phyloP scores from a whole-genome alignment of 2,888 invertebrate species.

The Acanthococcus lagerstroemiae region DNA sequence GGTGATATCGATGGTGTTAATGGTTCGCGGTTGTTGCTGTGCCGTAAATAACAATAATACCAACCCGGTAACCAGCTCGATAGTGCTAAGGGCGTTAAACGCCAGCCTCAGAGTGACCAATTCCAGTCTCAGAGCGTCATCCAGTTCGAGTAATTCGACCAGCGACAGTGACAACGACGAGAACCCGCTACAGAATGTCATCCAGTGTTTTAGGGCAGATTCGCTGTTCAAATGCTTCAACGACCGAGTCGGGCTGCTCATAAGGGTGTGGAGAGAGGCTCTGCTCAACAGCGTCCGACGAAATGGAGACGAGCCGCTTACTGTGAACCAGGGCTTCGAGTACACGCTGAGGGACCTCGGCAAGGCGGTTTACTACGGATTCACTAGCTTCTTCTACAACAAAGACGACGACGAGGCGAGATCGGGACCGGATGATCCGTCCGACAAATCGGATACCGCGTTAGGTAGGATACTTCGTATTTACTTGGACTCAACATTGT shows the following conservation, averaged over 20 bases:
- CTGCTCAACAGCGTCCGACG: constrained; percentile 17
- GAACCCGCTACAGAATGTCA: constrained; percentile 19
- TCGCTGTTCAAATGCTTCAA: constrained; percentile 24
- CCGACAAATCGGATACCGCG: constrained; percentile 2
- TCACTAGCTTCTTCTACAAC: constrained; percentile 30
- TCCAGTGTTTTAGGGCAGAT: constrained; percentile 17
- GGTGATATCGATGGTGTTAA: constrained; percentile 24
- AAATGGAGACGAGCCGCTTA: constrained; percentile 8
- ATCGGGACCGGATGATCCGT: neutral
- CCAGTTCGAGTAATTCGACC: neutral
- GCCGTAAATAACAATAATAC: constrained; percentile 12
- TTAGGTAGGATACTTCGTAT: constrained; percentile 23
- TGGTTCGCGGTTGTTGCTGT: constrained; percentile 26
- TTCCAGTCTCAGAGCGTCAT: neutral
- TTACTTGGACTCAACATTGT: too few relatives aligned
- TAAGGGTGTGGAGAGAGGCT: constrained; percentile 11
- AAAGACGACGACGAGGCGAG: constrained; percentile 5
- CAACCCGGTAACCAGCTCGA: neutral
- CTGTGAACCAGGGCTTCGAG: constrained; percentile 28
- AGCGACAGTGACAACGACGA: neutral
- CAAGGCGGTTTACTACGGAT: constrained; percentile 32
- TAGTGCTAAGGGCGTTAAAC: neutral
- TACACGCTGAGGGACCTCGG: constrained; percentile 33
- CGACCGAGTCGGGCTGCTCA: constrained; percentile 9
- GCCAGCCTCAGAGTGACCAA: neutral